Evolutionary conservation across 1,140 invertebrate species (phyloP).

Genomic region (Gonatopus flavifemur): DNA sequence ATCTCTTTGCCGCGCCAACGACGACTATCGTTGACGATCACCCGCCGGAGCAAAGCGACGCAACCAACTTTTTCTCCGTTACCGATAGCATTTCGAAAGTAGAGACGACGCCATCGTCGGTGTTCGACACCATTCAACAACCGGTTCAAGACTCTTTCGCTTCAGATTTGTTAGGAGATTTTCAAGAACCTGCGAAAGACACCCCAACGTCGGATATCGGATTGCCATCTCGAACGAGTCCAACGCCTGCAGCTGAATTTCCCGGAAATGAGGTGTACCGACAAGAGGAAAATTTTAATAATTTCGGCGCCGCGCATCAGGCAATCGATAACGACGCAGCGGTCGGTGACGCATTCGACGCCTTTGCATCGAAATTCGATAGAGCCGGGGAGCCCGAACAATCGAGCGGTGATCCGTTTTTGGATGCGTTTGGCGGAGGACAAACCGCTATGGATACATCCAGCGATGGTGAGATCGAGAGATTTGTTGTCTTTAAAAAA

Average conservation of each 20-base stretch:
- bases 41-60: no score
- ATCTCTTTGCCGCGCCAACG: constrained; percentile 41
- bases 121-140: constrained; percentile 6
- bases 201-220: no score
- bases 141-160: constrained; percentile 18
- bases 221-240: constrained; percentile 29
- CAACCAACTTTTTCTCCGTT: constrained; percentile 29
- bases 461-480: constrained; percentile 51
- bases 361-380: constrained; percentile 85
- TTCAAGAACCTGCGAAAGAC: constrained; percentile 20
- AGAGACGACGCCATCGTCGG: not conserved
- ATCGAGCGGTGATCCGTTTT: constrained; percentile 54
- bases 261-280: constrained; percentile 30
- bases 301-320: constrained; percentile 47
- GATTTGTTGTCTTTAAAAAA: not conserved
- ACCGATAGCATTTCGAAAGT: constrained; percentile 4
- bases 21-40: constrained; percentile 23
- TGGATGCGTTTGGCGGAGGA: constrained; percentile 58
- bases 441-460: constrained; percentile 53
- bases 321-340: constrained; percentile 49
- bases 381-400: constrained; percentile 62
- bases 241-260: constrained; percentile 41
- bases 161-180: constrained; percentile 44
- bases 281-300: constrained; percentile 34
- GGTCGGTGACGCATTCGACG: constrained; percentile 73